Percentiles rank a stretch among this genome's conserved stretches.
Evolutionary conservation across 2,113 vertebrate species (phyloP).

Genomic region (Lasiurus cinereus): DNA sequence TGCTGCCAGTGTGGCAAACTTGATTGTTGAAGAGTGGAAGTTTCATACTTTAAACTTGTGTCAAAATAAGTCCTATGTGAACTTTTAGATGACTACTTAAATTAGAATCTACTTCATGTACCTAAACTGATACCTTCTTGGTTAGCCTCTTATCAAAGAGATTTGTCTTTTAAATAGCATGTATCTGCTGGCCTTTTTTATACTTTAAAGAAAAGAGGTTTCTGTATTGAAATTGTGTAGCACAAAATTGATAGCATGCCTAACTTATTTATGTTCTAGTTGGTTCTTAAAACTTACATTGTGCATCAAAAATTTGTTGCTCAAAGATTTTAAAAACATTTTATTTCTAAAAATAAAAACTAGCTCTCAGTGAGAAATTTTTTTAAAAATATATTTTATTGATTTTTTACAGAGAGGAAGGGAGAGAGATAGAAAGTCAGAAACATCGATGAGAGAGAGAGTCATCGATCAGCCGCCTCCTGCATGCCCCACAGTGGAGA

Average conservation of each 20-base stretch:
- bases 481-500: no score
- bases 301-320: constrained; percentile 43
- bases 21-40: constrained; percentile 15
- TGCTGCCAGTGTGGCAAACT: not conserved
- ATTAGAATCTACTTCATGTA: no score
- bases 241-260: constrained; percentile 66
- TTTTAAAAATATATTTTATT: no score
- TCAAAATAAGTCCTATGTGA: constrained; percentile 31
- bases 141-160: not conserved
- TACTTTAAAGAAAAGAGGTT: constrained; percentile 35
- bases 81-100: not conserved
- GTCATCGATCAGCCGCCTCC: no score
- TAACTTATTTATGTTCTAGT: constrained; percentile 75
- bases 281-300: constrained; percentile 69
- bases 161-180: constrained; percentile 37
- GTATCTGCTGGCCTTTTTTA: not conserved
- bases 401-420: no score
- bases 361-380: constrained; percentile 62
- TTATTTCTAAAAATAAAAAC: constrained; percentile 83
- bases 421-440: no score
- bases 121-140: constrained; percentile 17
- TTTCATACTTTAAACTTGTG: constrained; percentile 1
- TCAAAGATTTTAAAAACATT: constrained; percentile 72
- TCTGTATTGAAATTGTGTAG: constrained; percentile 50
- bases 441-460: no score